A percentile compares a stretch with the other conserved stretches of the same genome.
Conservation (phyloP, 2,113 vertebrate genomes). For the Percopsis transmontana region DNA sequence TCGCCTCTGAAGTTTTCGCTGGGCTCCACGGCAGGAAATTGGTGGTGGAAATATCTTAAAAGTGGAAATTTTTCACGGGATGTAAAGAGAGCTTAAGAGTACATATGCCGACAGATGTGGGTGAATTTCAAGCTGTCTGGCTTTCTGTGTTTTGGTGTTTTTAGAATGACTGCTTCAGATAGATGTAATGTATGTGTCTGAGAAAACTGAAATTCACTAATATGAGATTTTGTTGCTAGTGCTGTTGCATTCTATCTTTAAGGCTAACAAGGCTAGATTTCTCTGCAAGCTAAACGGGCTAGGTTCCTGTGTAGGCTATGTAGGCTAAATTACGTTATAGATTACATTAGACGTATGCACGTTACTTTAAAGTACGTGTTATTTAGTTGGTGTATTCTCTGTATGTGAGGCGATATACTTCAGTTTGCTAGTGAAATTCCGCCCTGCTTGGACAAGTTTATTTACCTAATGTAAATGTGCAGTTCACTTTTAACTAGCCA, state of each 20-base stretch:
- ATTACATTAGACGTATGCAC: slow-evolving; percentile 8
- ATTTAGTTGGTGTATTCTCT: slow-evolving; percentile 29
- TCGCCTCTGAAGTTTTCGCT: slow-evolving; percentile 1
- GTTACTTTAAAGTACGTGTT: not conserved
- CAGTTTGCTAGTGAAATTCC: slow-evolving; percentile 7
- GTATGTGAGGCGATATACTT: slow-evolving; percentile 26
- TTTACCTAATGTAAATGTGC: too few species aligned
- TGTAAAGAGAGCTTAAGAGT: slow-evolving; percentile 22
- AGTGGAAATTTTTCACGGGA: slow-evolving; percentile 19
- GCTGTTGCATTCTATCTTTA: slow-evolving; percentile 47
- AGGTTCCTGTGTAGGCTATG: slow-evolving; percentile 51
- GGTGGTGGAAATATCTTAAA: slow-evolving; percentile 33
- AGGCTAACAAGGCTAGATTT: slow-evolving; percentile 42
- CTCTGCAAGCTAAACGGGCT: slow-evolving; percentile 48
- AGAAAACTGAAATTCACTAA: slow-evolving; percentile 44
- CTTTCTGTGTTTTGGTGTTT: not conserved
- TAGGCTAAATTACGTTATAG: slow-evolving; percentile 37
- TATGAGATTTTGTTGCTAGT: slow-evolving; percentile 41
- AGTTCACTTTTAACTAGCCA: too few species aligned
- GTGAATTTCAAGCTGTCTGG: slow-evolving; percentile 13
- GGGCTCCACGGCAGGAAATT: slow-evolving; percentile 8
- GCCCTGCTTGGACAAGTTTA: slow-evolving; percentile 16
- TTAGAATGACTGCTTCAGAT: slow-evolving; percentile 18
- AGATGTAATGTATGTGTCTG: slow-evolving; percentile 3
- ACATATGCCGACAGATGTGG: slow-evolving; percentile 20